Evolutionary conservation across 2,888 invertebrate species (phyloP).

Genomic region (Lampropteryx suffumata): DNA sequence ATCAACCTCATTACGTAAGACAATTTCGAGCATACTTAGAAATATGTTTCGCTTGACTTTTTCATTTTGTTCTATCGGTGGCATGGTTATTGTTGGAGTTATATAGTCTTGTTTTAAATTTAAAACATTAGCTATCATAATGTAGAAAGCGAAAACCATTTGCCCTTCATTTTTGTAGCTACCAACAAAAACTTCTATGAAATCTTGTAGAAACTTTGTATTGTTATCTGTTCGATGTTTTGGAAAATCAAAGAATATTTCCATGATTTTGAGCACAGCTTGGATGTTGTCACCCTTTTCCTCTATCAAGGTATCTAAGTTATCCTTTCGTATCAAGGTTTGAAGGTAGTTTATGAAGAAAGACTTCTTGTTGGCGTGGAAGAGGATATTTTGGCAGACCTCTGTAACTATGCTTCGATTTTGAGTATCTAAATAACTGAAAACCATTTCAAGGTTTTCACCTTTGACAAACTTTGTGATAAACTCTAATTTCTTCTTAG

Average conservation of each 20-base stretch:
- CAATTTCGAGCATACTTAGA: slow-evolving; percentile 60
- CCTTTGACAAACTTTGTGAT: slow-evolving; percentile 59
- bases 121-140: slow-evolving; percentile 60
- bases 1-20: slow-evolving; percentile 66
- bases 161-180: slow-evolving; percentile 65
- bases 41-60: slow-evolving; percentile 66
- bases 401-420: slow-evolving; percentile 48
- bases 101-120: slow-evolving; percentile 67
- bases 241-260: slow-evolving; percentile 62
- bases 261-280: slow-evolving; percentile 72
- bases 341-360: slow-evolving; percentile 64
- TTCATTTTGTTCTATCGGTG: slow-evolving; percentile 54
- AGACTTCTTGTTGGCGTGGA: slow-evolving; percentile 63
- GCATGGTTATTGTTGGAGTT: slow-evolving; percentile 57
- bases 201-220: slow-evolving; percentile 57
- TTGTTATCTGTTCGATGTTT: slow-evolving; percentile 52
- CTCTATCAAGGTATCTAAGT: slow-evolving; percentile 59
- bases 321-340: slow-evolving; percentile 66
- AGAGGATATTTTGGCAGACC: slow-evolving; percentile 61
- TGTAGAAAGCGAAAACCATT: slow-evolving; percentile 69
- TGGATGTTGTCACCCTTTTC: slow-evolving; percentile 75
- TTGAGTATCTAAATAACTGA: slow-evolving; percentile 59
- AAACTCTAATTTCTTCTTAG: slow-evolving; percentile 70
- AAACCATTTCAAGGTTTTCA: slow-evolving; percentile 64
- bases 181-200: slow-evolving; percentile 65